A percentile compares a stretch with the other conserved stretches of the same genome.
phyloP scores from a whole-genome alignment of 1,140 invertebrate species.

The Drosophila melanogaster region DNA sequence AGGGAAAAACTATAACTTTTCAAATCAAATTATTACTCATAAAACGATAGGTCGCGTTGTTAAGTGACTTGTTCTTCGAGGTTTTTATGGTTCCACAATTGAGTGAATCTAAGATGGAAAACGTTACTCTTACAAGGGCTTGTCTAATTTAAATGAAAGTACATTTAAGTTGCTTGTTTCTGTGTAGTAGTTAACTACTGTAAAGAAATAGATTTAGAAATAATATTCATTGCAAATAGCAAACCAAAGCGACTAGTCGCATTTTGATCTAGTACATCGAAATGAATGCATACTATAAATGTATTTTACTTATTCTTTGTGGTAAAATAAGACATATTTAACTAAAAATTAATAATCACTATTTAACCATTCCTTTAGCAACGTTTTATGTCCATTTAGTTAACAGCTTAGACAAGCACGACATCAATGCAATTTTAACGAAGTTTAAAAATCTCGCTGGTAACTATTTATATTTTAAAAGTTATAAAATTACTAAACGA shows the following conservation, averaged over 20 bases:
- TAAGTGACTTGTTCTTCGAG: neutral
- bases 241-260: neutral
- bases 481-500: neutral
- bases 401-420: neutral
- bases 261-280: neutral
- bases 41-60: neutral
- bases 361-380: neutral
- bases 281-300: neutral
- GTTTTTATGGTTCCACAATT: neutral
- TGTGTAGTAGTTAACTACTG: no score
- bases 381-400: neutral
- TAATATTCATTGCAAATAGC: no score
- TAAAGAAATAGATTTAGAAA: neutral
- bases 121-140: neutral
- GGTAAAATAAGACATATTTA: neutral
- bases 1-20: constrained; percentile 17
- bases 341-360: neutral
- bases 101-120: neutral
- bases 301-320: neutral
- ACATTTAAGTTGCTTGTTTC: no score
- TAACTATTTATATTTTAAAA: neutral
- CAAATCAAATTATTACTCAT: constrained; percentile 23
- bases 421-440: neutral
- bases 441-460: neutral
- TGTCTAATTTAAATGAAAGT: no score